Percentiles rank a stretch among this genome's conserved stretches.
These are phyloP conservation scores for Struthidea cinerea DNA, from an alignment of 2,113 vertebrate genomes.

Conservation along the genomic window DNA sequence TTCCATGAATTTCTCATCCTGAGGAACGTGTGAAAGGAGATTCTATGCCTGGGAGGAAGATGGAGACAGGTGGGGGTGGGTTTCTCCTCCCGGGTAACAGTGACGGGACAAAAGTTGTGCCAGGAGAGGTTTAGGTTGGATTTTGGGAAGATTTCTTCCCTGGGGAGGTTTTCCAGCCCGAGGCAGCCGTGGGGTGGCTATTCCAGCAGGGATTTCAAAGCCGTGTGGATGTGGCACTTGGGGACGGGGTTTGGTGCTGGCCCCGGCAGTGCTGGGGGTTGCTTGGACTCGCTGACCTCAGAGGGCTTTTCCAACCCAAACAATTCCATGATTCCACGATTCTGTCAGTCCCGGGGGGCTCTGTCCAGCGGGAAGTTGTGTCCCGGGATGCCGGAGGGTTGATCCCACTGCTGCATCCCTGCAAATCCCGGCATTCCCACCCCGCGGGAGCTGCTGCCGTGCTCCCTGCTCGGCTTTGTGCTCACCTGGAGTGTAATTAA, in stretches of 20 bases:
- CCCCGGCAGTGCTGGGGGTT: neutral
- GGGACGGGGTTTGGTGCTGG: too few species aligned
- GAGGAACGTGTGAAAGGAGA: accelerated
- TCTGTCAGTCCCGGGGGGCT: accelerated
- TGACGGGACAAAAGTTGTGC: neutral
- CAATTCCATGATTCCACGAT: neutral
- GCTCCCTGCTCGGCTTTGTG: neutral
- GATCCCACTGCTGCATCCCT: neutral
- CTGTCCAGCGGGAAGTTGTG: accelerated
- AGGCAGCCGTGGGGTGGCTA: too few species aligned
- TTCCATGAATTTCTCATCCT: neutral
- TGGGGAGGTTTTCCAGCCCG: accelerated
- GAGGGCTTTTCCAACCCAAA: neutral
- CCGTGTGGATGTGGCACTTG: neutral
- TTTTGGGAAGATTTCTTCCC: neutral
- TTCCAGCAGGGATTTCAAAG: neutral
- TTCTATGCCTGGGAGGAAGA: neutral
- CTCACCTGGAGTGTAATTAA: neutral
- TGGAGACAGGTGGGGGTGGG: accelerated
- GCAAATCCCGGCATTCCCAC: accelerated
- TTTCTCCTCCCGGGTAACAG: neutral
- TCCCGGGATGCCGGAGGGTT: too few species aligned
- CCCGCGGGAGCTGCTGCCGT: accelerated
- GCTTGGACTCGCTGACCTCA: accelerated
- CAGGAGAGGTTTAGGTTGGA: neutral